Percentiles rank a stretch among this genome's conserved stretches.
These are phyloP conservation scores for Pachyseris speciosa DNA, from an alignment of 64 coral and sea anemone species.

Conservation along the genomic window DNA sequence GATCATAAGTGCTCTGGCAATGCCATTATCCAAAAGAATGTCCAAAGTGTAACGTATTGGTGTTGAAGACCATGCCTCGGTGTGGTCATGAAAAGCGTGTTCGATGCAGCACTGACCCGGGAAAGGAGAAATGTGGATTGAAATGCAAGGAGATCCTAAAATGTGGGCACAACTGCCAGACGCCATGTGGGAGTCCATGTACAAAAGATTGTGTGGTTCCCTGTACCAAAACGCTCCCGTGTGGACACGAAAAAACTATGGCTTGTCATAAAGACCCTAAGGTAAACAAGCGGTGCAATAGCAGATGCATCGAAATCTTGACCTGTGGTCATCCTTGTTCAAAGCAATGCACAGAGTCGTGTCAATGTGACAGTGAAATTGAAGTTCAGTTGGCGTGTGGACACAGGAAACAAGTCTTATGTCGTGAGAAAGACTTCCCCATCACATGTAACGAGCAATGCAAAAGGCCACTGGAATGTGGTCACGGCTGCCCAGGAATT, in stretches of 20 bases:
- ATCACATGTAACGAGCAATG: conserved; percentile 32
- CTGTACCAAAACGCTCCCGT: conserved; percentile 19
- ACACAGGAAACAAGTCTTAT: conserved; percentile 8
- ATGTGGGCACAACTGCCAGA: conserved; percentile 20
- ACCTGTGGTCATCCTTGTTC: conserved; percentile 54
- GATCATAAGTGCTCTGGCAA: not conserved
- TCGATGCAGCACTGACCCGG: not conserved
- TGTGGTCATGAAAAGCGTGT: conserved; percentile 19
- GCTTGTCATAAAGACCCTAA: conserved; percentile 19
- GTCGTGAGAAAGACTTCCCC: not conserved
- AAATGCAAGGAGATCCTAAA: not conserved
- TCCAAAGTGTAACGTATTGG: not conserved
- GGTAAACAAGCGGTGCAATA: not conserved
- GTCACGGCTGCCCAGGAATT: conserved; percentile 38
- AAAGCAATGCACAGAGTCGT: conserved; percentile 32
- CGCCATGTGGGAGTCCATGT: not conserved
- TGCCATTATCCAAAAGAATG: too few relatives aligned
- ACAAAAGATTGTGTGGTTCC: not conserved
- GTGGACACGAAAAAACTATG: conserved; percentile 19
- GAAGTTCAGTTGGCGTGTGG: not conserved
- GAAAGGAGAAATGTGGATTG: not conserved
- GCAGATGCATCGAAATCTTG: not conserved
- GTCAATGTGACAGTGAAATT: conserved; percentile 23
- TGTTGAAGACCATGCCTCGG: not conserved
- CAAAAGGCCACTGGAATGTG: conserved; percentile 24